Evolutionary conservation across 1,140 invertebrate genomes (phyloP).

Genomic region (Euwallacea fornicatus): DNA sequence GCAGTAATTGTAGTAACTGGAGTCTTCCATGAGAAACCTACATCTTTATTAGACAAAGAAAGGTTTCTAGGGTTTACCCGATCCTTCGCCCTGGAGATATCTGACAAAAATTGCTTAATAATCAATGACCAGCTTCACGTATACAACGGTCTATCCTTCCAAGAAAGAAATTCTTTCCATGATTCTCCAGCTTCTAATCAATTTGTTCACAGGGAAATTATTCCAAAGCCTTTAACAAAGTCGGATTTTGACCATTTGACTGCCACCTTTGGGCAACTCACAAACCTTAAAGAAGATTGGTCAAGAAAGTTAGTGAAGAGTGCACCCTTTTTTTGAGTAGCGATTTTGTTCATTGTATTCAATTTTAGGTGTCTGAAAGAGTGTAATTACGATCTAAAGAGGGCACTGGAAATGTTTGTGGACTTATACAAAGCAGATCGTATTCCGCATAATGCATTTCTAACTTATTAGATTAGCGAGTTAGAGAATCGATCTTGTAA

Average conservation of each 20-base stretch:
- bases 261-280: constrained; percentile 67
- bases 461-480: too few species aligned
- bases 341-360: too few species aligned
- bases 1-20: constrained; percentile 74
- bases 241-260: constrained; percentile 60
- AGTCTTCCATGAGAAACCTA: constrained; percentile 67
- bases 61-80: constrained; percentile 64
- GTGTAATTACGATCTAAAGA: constrained; percentile 80
- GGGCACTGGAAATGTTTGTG: constrained; percentile 74
- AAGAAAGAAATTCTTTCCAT: constrained; percentile 55
- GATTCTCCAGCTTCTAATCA: constrained; percentile 22
- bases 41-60: constrained; percentile 43
- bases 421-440: constrained; percentile 73
- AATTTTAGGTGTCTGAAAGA: constrained; percentile 78
- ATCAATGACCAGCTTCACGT: constrained; percentile 82
- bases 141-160: constrained; percentile 68
- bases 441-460: constrained; percentile 78
- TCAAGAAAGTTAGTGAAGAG: constrained; percentile 67
- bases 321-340: too few species aligned
- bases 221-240: constrained; percentile 33
- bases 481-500: too few species aligned
- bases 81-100: constrained; percentile 76
- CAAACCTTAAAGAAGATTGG: constrained; percentile 82
- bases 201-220: constrained; percentile 15
- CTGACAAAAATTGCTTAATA: constrained; percentile 67